A percentile compares a stretch with the other conserved stretches of the same genome.
Evolutionary conservation across 2,888 invertebrate species (phyloP).

Genomic region (Cheilosia vernalis): DNA sequence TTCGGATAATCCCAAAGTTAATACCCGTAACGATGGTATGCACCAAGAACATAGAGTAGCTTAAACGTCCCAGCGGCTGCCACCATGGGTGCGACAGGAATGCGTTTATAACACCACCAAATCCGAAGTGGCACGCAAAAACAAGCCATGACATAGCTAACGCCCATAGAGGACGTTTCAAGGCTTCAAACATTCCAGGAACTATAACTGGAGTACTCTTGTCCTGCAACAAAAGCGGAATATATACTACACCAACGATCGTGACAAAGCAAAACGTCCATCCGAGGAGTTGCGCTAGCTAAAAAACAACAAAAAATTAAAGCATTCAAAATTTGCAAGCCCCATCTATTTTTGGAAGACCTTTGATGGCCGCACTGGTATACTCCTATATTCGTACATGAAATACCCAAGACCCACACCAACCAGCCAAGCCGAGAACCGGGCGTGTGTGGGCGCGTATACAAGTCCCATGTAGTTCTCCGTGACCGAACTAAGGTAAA

Average conservation of each 20-base stretch:
- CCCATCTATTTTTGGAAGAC: background rate
- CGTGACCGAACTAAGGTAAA: conserved; percentile 54
- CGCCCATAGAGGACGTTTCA: conserved; percentile 80
- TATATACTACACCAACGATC: conserved; percentile 80
- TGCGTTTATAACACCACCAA: conserved; percentile 81
- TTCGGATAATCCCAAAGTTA: conserved; percentile 78
- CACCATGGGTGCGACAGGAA: conserved; percentile 81
- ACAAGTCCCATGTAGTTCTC: conserved; percentile 79
- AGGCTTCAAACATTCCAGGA: conserved; percentile 80
- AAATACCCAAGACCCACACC: conserved; percentile 82
- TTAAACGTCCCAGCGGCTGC: conserved; percentile 80
- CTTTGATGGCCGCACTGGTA: background rate
- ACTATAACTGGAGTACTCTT: conserved; percentile 77
- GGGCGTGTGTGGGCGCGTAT: conserved; percentile 82
- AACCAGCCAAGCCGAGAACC: conserved; percentile 82
- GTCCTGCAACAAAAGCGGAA: conserved; percentile 77
- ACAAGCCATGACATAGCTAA: conserved; percentile 80
- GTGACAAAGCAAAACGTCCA: conserved; percentile 79
- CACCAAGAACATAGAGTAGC: conserved; percentile 81
- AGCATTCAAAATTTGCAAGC: background rate
- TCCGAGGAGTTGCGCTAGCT: conserved; percentile 78
- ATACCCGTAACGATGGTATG: conserved; percentile 80
- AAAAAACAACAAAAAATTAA: background rate
- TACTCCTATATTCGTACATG: conserved; percentile 79
- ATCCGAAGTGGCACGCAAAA: conserved; percentile 81